Base-by-base conservation (phyloP, 1,140 invertebrate species). In the Drosophila punjabiensis region DNA sequence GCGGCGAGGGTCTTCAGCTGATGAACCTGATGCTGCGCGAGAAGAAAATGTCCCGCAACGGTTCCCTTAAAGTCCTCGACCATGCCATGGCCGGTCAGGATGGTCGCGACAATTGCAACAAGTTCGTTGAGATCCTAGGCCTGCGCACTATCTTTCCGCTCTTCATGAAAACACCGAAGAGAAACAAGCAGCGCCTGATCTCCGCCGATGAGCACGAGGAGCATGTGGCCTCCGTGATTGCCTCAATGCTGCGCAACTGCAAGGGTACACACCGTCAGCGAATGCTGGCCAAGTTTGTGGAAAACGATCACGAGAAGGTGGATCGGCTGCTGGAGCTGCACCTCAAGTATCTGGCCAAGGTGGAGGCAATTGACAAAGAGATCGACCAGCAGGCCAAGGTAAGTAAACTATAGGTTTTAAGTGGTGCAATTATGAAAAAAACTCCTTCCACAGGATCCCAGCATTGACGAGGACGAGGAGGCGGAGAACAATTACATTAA, bases 281-380 rank as follows among this genome's bases (percentile, higher is more conserved):
- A 61, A 94, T 99, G 33, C 92, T 99, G 10, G 96, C 96, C 79
- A 99, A 99, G 95, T 99, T 99, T 93, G 97, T 96, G 1, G 99
- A 99, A 94, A 99, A 99, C 93, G 98, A 99, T 94, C 97, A 98
- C 86, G 99, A 99, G 94, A 99, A 99, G 95, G 98, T 99, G 0
- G 99, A 99, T 92, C 94, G 99, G 81, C 94, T 99, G 16, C 94
- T 99, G 92, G 99, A 99, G 93, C 94, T 99, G 48, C 98, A 99
- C 94, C 98, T 99, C 82, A 99, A 99, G 93, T 99, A 99, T 94
- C 95, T 98, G 81, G 97, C 98, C 85, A 98, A 98, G 94, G 97
- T 99, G 2, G 96, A 98, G 82, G 94, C 95, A 56, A 95, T 97
- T n/a, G 98, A 99, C 94, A 95, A 95, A 50, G 94, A 95, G 79